These are phyloP conservation scores for Urophycis tenuis DNA, from an alignment of 2,797 vertebrate genomes.

Conservation along the genomic window DNA sequence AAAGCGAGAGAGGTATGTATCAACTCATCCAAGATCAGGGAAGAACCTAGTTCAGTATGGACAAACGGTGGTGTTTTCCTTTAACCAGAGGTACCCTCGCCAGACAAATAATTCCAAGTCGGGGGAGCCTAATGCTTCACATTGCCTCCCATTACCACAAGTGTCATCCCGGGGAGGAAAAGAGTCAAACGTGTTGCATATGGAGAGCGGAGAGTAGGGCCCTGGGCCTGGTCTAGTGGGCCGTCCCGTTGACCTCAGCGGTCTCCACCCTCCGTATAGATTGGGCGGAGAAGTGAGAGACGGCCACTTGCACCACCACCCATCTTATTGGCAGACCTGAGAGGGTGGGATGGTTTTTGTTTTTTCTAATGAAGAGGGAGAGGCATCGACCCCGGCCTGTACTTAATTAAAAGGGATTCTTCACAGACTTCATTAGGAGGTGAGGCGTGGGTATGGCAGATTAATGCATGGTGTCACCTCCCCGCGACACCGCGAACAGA, in stretches of 20 bases:
- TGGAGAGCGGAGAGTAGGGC: constrained; percentile 40
- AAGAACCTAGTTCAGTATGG: too few species aligned
- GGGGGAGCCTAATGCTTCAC: constrained; percentile 50
- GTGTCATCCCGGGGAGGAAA: constrained; percentile 46
- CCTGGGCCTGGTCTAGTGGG: neutral
- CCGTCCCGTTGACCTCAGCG: constrained; percentile 38
- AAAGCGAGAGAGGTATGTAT: too few species aligned
- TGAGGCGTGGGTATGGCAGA: constrained; percentile 59
- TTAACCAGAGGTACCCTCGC: constrained; percentile 32
- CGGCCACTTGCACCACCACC: constrained; percentile 42
- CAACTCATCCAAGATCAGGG: too few species aligned
- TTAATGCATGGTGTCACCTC: constrained; percentile 70
- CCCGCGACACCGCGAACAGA: constrained; percentile 56
- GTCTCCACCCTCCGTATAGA: constrained; percentile 40
- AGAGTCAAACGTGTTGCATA: constrained; percentile 48
- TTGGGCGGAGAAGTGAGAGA: constrained; percentile 51
- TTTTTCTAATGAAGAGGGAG: constrained; percentile 66
- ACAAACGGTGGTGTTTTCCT: too few species aligned
- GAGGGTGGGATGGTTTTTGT: constrained; percentile 50
- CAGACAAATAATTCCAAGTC: constrained; percentile 35
- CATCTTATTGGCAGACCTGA: constrained; percentile 59
- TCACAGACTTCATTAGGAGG: constrained; percentile 75
- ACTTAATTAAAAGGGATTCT: constrained; percentile 77
- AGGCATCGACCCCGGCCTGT: constrained; percentile 63
- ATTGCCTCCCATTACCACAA: constrained; percentile 60